phyloP scores from a whole-genome alignment of 1,140 invertebrate species.

The Pantala flavescens region DNA sequence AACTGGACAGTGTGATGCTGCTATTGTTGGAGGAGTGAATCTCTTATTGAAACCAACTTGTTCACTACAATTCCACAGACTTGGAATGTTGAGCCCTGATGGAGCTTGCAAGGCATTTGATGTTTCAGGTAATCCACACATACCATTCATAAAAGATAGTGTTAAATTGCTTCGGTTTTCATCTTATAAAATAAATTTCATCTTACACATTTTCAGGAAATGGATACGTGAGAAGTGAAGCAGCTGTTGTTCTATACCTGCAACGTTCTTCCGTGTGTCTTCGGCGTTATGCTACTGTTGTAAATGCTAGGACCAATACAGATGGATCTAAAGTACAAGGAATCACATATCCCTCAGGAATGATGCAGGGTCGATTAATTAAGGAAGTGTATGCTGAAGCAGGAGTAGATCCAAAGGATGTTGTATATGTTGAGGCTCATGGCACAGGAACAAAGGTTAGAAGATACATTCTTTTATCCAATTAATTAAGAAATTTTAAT shows the following conservation, averaged over 20 bases:
- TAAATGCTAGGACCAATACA: slow-evolving; percentile 78
- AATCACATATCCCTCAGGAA: slow-evolving; percentile 83
- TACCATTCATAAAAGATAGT: neutral
- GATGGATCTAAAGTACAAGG: slow-evolving; percentile 80
- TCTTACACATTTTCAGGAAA: slow-evolving; percentile 39
- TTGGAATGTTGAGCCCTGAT: slow-evolving; percentile 81
- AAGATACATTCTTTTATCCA: too few species aligned
- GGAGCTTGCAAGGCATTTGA: slow-evolving; percentile 93
- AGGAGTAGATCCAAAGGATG: slow-evolving; percentile 65
- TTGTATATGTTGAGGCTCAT: slow-evolving; percentile 88
- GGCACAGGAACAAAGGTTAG: slow-evolving; percentile 84
- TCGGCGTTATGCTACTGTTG: slow-evolving; percentile 73
- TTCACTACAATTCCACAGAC: slow-evolving; percentile 84
- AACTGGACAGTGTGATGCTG: slow-evolving; percentile 78
- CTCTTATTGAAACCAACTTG: slow-evolving; percentile 75
- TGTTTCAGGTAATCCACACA: slow-evolving; percentile 46
- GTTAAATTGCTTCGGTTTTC: neutral
- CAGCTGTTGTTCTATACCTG: slow-evolving; percentile 65
- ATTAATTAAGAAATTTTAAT: neutral
- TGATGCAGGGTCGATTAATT: slow-evolving; percentile 77
- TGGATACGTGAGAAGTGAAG: slow-evolving; percentile 89
- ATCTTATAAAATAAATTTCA: slow-evolving; percentile 15
- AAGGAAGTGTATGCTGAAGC: slow-evolving; percentile 73
- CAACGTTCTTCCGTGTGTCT: slow-evolving; percentile 65
- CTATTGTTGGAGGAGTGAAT: slow-evolving; percentile 78